Percentiles rank a stretch among this genome's conserved stretches.
Evolutionary conservation across 1,140 invertebrate species (phyloP).

Genomic region (Whitmania pigra): DNA sequence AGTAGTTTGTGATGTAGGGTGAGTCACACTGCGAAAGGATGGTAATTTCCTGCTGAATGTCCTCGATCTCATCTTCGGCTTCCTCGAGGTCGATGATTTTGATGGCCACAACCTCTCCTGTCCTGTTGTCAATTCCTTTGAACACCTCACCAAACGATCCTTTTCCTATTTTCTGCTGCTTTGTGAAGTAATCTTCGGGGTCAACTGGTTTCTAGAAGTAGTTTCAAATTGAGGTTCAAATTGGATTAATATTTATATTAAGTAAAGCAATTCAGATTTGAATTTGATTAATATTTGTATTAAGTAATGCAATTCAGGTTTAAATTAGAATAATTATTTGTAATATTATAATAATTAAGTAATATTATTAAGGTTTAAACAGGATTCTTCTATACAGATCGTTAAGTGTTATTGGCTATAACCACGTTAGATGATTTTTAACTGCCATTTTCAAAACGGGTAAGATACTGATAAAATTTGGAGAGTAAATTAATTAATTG

Average conservation of each 20-base stretch:
- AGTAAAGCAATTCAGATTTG: background rate
- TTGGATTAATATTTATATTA: background rate
- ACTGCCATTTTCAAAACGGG: no score
- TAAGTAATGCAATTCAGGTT: background rate
- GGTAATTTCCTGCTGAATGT: slow-evolving; percentile 99
- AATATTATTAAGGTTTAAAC: background rate
- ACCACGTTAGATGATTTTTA: no score
- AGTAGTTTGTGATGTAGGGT: slow-evolving; percentile 83
- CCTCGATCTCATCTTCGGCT: slow-evolving; percentile 99
- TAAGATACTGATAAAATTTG: no score
- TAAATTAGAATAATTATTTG: background rate
- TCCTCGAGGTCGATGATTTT: slow-evolving; percentile 95
- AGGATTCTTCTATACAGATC: no score
- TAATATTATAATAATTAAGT: no score
- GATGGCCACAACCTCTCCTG: slow-evolving; percentile 88
- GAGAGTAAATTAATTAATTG: no score
- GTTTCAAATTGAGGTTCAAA: background rate
- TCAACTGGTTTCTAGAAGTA: slow-evolving; percentile 72
- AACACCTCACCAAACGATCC: slow-evolving; percentile 99
- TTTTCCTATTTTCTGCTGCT: slow-evolving; percentile 96
- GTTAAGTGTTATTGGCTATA: no score
- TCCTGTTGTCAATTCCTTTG: slow-evolving; percentile 94
- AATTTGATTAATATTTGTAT: background rate
- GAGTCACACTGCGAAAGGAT: slow-evolving; percentile 97
- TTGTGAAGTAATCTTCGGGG: slow-evolving; percentile 95